phyloP scores from a whole-genome alignment of 1,140 invertebrate species.

The Centruroides sculpturatus region DNA sequence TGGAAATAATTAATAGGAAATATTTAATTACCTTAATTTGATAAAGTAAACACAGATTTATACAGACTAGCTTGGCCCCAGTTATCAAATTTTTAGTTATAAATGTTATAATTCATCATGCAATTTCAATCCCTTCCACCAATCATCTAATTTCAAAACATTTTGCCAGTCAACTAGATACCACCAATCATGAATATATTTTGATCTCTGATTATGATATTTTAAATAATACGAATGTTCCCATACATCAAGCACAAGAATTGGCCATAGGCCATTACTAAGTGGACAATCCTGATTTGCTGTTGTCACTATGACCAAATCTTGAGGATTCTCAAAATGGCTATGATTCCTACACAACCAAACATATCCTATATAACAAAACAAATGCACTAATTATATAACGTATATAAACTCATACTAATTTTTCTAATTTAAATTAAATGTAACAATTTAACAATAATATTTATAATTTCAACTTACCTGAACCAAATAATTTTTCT shows the following conservation, averaged over 20 bases:
- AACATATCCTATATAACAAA: conserved; percentile 22
- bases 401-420: neutral
- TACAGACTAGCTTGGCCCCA: too few species aligned
- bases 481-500: conserved; percentile 23
- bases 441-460: too few species aligned
- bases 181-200: conserved; percentile 27
- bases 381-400: neutral
- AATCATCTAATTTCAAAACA: conserved; percentile 17
- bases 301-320: conserved; percentile 21
- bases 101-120: conserved; percentile 14
- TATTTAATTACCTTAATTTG: too few species aligned
- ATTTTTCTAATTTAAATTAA: neutral
- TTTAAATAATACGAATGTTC: conserved; percentile 30
- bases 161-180: conserved; percentile 26
- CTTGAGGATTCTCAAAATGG: conserved; percentile 2
- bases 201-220: conserved; percentile 23
- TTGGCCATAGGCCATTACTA: conserved; percentile 20
- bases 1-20: too few species aligned
- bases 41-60: too few species aligned
- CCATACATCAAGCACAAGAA: conserved; percentile 27
- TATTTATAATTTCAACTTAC: conserved; percentile 10
- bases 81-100: too few species aligned
- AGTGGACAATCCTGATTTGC: conserved; percentile 27
- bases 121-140: conserved; percentile 11
- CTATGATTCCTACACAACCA: conserved; percentile 22